Percentiles rank a stretch among this genome's conserved stretches.
These are phyloP conservation scores for Mongoloraphidia duomilia DNA, from an alignment of 2,888 invertebrate genomes.

Conservation along the genomic window DNA sequence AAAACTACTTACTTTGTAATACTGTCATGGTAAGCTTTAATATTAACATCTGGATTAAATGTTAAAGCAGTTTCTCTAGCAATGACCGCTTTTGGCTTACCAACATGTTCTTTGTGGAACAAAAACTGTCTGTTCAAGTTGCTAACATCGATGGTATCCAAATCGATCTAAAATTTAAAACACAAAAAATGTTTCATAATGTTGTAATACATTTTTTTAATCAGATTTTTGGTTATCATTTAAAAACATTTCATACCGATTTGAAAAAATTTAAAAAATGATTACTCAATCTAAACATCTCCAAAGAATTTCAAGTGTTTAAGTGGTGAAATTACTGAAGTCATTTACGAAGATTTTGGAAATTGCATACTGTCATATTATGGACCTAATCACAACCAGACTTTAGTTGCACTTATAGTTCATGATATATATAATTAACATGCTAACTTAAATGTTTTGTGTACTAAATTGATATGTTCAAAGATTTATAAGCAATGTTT, in stretches of 20 bases:
- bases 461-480: too few relatives aligned
- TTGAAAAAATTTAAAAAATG: too few relatives aligned
- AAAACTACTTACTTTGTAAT: conserved; percentile 61
- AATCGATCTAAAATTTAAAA: conserved; percentile 70
- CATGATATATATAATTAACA: too few relatives aligned
- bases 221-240: neutral
- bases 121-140: conserved; percentile 97
- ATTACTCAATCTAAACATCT: neutral
- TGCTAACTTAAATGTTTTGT: too few relatives aligned
- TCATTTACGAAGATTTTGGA: too few relatives aligned
- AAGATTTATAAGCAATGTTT: neutral
- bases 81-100: conserved; percentile 88
- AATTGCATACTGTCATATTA: too few relatives aligned
- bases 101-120: conserved; percentile 97
- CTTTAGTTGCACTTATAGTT: too few relatives aligned
- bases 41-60: conserved; percentile 79
- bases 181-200: neutral
- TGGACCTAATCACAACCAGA: too few relatives aligned
- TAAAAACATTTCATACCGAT: neutral
- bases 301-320: neutral
- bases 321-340: too few relatives aligned
- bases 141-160: conserved; percentile 98
- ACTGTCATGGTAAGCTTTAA: conserved; percentile 84
- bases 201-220: neutral
- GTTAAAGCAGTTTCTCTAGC: conserved; percentile 77